phyloP scores from a whole-genome alignment of 2,797 vertebrate genomes.

The Etheostoma nigrum region DNA sequence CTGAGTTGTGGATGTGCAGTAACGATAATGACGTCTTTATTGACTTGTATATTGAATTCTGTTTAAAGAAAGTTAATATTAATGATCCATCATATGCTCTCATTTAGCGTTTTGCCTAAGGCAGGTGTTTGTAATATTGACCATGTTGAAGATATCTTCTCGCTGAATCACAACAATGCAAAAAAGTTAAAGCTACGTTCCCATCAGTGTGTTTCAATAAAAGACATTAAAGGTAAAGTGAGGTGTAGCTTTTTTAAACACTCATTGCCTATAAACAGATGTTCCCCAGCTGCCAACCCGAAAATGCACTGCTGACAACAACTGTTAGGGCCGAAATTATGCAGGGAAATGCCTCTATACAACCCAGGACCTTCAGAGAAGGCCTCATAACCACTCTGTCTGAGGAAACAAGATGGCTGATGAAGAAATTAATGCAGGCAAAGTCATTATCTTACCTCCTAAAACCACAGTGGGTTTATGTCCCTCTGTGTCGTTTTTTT shows the following conservation, averaged over 20 bases:
- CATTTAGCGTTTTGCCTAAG: slow-evolving; percentile 56
- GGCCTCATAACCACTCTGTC: slow-evolving; percentile 84
- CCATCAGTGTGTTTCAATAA: slow-evolving; percentile 79
- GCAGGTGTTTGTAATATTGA: slow-evolving; percentile 69
- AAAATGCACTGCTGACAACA: slow-evolving; percentile 80
- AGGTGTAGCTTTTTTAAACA: slow-evolving; percentile 82
- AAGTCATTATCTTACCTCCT: slow-evolving; percentile 87
- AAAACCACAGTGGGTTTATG: slow-evolving; percentile 89
- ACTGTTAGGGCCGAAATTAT: slow-evolving; percentile 80
- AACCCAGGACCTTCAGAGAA: slow-evolving; percentile 82
- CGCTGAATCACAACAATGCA: slow-evolving; percentile 74
- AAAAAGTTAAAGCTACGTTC: slow-evolving; percentile 77
- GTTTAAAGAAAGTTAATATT: slow-evolving; percentile 82
- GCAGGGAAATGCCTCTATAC: slow-evolving; percentile 75
- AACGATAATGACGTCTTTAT: slow-evolving; percentile 72
- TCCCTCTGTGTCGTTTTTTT: slow-evolving; percentile 82
- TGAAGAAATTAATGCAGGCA: slow-evolving; percentile 85
- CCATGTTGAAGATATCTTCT: slow-evolving; percentile 70
- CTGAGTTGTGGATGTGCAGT: slow-evolving; percentile 40
- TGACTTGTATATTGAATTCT: slow-evolving; percentile 77
- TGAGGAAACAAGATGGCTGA: slow-evolving; percentile 89
- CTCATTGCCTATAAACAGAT: slow-evolving; percentile 87
- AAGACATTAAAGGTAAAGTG: slow-evolving; percentile 83
- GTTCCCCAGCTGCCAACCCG: slow-evolving; percentile 84
- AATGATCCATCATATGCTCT: slow-evolving; percentile 77